phyloP scores from a whole-genome alignment of 2,888 invertebrate species.

The Synanthedon vespiformis region DNA sequence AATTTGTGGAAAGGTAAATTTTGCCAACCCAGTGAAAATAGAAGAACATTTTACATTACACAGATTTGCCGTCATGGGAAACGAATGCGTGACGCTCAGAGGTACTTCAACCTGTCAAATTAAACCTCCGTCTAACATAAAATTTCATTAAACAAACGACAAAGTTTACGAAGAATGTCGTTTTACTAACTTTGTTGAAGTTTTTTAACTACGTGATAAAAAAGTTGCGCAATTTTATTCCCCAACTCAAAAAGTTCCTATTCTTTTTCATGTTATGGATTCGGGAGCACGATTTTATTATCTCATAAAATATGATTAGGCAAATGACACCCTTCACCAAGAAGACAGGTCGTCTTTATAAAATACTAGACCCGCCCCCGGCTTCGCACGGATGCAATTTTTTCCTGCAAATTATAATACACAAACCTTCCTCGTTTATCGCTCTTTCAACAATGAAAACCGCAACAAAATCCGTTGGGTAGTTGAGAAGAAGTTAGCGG shows the following conservation, averaged over 20 bases:
- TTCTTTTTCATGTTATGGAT: background rate
- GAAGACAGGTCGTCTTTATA: too few relatives aligned
- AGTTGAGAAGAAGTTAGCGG: too few relatives aligned
- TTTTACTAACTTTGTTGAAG: constrained; percentile 18
- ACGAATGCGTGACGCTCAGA: background rate
- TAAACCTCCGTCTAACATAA: constrained; percentile 20
- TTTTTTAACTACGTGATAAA: constrained; percentile 26
- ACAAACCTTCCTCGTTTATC: too few relatives aligned
- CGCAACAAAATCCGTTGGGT: too few relatives aligned
- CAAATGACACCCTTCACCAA: background rate
- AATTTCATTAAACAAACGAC: constrained; percentile 26
- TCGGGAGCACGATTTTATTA: constrained; percentile 6
- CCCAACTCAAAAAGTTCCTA: background rate
- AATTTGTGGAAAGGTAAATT: too few relatives aligned
- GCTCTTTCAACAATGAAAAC: too few relatives aligned
- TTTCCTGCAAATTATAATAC: too few relatives aligned
- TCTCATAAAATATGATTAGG: constrained; percentile 10
- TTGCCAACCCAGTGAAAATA: too few relatives aligned
- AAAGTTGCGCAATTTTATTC: constrained; percentile 23
- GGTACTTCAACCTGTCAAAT: constrained; percentile 19
- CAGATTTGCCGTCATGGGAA: background rate
- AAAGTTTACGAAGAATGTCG: constrained; percentile 23
- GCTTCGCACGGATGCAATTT: too few relatives aligned
- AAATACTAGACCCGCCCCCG: too few relatives aligned
- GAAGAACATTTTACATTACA: background rate